phyloP scores from a whole-genome alignment of 2,888 invertebrate species.

The Mimas tiliae region DNA sequence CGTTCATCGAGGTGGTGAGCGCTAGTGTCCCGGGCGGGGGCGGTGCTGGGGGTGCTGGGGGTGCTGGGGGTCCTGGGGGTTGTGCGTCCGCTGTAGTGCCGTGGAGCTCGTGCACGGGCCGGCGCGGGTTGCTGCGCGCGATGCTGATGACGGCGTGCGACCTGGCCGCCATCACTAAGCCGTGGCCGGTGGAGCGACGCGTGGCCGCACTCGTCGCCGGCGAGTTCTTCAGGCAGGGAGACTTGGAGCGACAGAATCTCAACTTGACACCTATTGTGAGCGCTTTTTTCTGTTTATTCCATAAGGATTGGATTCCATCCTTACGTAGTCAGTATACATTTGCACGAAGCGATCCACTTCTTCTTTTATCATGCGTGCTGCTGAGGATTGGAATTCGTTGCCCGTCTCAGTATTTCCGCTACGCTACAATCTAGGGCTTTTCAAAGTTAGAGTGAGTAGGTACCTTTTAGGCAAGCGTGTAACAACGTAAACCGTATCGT shows the following conservation, averaged over 20 bases:
- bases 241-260: slow-evolving; percentile 94
- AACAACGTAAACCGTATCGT: too few relatives aligned
- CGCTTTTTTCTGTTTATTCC: too few relatives aligned
- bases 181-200: slow-evolving; percentile 95
- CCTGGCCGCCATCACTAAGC: slow-evolving; percentile 96
- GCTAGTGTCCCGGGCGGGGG: slow-evolving; percentile 86
- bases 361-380: too few relatives aligned
- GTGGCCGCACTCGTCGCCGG: slow-evolving; percentile 96
- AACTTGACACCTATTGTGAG: slow-evolving; percentile 96
- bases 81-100: slow-evolving; percentile 97
- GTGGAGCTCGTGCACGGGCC: slow-evolving; percentile 89
- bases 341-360: too few relatives aligned
- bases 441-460: too few relatives aligned
- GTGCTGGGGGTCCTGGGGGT: slow-evolving; percentile 91
- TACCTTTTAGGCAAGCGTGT: too few relatives aligned
- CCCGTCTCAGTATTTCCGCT: too few relatives aligned
- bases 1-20: slow-evolving; percentile 90
- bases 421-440: too few relatives aligned
- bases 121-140: slow-evolving; percentile 92
- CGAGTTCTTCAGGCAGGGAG: slow-evolving; percentile 97
- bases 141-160: slow-evolving; percentile 99
- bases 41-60: slow-evolving; percentile 90
- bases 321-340: too few relatives aligned
- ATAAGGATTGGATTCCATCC: too few relatives aligned
- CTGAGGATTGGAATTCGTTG: too few relatives aligned